Conservation (phyloP, 2,797 vertebrate genomes). For the Scolopax bukidnonensis region DNA sequence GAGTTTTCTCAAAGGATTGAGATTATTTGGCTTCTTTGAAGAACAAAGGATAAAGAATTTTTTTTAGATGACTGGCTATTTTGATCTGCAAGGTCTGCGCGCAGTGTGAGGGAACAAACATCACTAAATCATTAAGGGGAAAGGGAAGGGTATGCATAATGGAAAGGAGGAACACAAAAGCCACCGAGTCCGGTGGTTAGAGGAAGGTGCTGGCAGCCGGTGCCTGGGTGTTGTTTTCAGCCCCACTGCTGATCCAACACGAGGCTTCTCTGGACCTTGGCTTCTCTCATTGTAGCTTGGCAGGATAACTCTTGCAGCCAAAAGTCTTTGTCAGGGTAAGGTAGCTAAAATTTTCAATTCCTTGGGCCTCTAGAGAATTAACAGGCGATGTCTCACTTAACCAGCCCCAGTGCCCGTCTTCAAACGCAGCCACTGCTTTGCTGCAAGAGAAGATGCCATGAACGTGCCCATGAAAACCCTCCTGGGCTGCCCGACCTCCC, state of each 20-base stretch:
- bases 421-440: not conserved
- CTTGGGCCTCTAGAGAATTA: not conserved
- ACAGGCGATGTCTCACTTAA: not conserved
- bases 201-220: not conserved
- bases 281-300: not conserved
- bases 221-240: not conserved
- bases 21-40: conserved; percentile 78
- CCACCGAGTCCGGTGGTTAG: not conserved
- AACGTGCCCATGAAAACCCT: not conserved
- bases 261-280: not conserved
- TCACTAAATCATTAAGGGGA: conserved; percentile 75
- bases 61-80: conserved; percentile 77
- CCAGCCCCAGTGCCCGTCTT: not conserved
- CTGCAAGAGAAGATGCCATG: not conserved
- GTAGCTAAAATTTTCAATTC: not conserved
- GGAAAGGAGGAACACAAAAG: conserved; percentile 67
- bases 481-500: accelerated
- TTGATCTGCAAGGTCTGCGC: conserved; percentile 73
- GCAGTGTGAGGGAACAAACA: conserved; percentile 77
- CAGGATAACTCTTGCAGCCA: not conserved
- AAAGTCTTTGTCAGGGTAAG: not conserved
- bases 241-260: not conserved
- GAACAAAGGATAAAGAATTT: conserved; percentile 71
- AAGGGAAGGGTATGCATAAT: conserved; percentile 72
- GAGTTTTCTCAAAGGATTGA: conserved; percentile 75